Base-by-base conservation (phyloP, 2,113 vertebrate species). In the Siniperca chuatsi region DNA sequence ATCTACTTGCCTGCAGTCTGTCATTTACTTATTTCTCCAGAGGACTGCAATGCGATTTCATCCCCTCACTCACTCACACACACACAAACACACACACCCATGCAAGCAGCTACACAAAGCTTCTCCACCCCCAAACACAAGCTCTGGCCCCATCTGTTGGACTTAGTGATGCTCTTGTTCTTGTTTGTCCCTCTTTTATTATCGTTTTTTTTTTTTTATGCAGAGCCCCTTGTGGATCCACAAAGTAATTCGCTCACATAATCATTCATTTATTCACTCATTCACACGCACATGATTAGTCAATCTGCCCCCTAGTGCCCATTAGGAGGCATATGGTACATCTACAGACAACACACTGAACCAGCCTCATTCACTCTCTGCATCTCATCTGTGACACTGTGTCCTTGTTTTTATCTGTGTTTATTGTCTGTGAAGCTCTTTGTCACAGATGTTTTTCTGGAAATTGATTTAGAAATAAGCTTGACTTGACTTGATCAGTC, bases 1-100 rank as follows among this genome's bases (percentile, higher is more conserved):
- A 90, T 92, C 90, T 90, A 82, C 83, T 86, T 62, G 73, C 71
- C 80, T 87, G 84, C 85, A 89, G 85, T 79, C 78, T 91, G 88
- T 89, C 82, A 90, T 91, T 90, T 91, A 83, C 73, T 85, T 82
- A 85, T 91, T 83, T 90, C 74, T 87, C 86, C 58, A 89, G 84
- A 66, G 87, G 76, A n/a, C 50, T 73, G 46, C 35, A 81, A 35
- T 76, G 69, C 75, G 74, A 87, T 82, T 81, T 90, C 74, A 79
- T 40, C 55, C 67, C 37, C 33, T 48, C 62, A 21, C 75, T 66
- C 67, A 69, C 54, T 1, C 35, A 37, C 35, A 37, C 35, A 37
- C 35, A 69, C 40, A 73, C n/a, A 67, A 20, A 57, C 54, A 55
- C 54, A n/a, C 5, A 12, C 37, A 25, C 21, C 37, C 79, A 66